These are phyloP conservation scores for Carcina quercana DNA, from an alignment of 2,888 invertebrate genomes.

Conservation along the genomic window DNA sequence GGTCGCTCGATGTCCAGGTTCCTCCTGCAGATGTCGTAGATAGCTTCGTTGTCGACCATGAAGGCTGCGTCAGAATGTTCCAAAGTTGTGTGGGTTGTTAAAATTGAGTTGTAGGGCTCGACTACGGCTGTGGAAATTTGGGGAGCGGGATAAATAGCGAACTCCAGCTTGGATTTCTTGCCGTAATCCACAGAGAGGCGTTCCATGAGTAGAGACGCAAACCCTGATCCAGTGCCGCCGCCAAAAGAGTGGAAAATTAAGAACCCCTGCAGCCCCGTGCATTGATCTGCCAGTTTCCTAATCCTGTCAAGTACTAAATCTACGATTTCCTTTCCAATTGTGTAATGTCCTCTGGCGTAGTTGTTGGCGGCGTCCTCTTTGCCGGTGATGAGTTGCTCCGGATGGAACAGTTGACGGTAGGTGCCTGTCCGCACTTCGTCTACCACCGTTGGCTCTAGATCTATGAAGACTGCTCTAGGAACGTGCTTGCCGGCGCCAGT, in stretches of 20 bases:
- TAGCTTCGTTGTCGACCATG: slow-evolving; percentile 94
- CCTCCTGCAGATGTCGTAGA: slow-evolving; percentile 92
- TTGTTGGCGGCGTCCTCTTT: slow-evolving; percentile 98
- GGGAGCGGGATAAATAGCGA: slow-evolving; percentile 97
- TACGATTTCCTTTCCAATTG: slow-evolving; percentile 96
- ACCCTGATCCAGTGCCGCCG: slow-evolving; percentile 95
- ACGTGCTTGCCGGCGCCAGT: slow-evolving; percentile 97
- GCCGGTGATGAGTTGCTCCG: slow-evolving; percentile 95
- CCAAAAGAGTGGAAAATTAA: slow-evolving; percentile 96
- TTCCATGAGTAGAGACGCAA: slow-evolving; percentile 96
- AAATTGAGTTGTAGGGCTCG: slow-evolving; percentile 96
- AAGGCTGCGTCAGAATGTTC: slow-evolving; percentile 97
- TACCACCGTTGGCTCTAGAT: slow-evolving; percentile 96
- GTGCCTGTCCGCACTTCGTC: slow-evolving; percentile 94
- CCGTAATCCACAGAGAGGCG: slow-evolving; percentile 95
- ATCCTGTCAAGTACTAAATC: slow-evolving; percentile 91
- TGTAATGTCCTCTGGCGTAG: slow-evolving; percentile 97
- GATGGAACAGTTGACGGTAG: slow-evolving; percentile 97
- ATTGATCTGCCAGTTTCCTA: slow-evolving; percentile 90
- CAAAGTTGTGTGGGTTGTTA: slow-evolving; percentile 95
- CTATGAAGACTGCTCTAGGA: slow-evolving; percentile 94
- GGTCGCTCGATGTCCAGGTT: slow-evolving; percentile 96
- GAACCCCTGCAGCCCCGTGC: slow-evolving; percentile 93
- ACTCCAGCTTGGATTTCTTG: slow-evolving; percentile 95
- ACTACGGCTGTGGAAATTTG: slow-evolving; percentile 92